Percentiles rank a stretch among this genome's conserved stretches.
phyloP scores from a whole-genome alignment of 1,140 invertebrate species.

The Wiebesia pumilae region DNA sequence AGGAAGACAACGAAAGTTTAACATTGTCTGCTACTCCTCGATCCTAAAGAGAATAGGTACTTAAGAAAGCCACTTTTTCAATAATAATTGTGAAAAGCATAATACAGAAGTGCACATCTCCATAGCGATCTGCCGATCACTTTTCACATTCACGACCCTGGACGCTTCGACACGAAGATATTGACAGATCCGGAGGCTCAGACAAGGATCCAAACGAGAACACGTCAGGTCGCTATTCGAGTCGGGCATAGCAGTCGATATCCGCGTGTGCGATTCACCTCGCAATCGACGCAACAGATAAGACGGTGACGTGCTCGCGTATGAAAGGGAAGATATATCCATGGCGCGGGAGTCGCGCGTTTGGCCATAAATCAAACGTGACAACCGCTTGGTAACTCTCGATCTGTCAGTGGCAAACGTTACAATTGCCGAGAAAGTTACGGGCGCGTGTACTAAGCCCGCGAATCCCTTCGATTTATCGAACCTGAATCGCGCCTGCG shows the following conservation, averaged over 20 bases:
- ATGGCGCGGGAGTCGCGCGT: conserved; percentile 48
- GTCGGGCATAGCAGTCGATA: background rate
- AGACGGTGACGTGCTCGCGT: conserved; percentile 46
- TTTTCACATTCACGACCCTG: background rate
- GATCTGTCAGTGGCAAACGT: conserved; percentile 62
- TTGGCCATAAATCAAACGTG: conserved; percentile 65
- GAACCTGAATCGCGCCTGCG: background rate
- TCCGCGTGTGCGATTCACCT: background rate
- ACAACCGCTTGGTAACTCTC: conserved; percentile 57
- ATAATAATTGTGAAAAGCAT: background rate
- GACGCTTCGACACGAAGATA: too few species aligned
- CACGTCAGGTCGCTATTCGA: too few species aligned
- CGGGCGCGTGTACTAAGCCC: background rate
- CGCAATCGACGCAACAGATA: conserved; percentile 51
- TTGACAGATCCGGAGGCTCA: background rate
- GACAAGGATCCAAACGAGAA: background rate
- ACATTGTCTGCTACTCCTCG: background rate
- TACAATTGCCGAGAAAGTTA: conserved; percentile 55
- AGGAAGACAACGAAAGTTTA: background rate
- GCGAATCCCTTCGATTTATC: conserved; percentile 40
- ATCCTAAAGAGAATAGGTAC: background rate
- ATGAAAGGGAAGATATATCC: conserved; percentile 2
- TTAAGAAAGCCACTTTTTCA: background rate
- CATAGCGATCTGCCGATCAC: background rate
- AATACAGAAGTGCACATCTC: background rate